Conservation (phyloP, 2,888 invertebrate species). For the Diadromus collaris region DNA sequence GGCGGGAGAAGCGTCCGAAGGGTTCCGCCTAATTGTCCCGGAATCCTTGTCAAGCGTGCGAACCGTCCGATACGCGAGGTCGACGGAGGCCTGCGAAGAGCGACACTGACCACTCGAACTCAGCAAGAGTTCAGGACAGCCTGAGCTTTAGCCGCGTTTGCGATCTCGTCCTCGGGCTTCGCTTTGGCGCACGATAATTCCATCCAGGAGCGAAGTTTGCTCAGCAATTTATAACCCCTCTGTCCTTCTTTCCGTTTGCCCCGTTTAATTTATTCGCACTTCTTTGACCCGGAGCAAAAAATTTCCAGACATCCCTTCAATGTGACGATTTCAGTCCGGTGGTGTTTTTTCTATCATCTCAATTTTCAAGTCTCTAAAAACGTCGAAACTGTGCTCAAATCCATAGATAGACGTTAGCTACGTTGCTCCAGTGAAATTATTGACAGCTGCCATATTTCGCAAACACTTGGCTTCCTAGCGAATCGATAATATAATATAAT, state of each 20-base stretch:
- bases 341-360: not conserved
- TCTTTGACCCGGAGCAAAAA: not conserved
- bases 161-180: not conserved
- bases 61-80: slow-evolving; percentile 69
- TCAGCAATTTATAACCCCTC: slow-evolving; percentile 1
- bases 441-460: too few relatives aligned
- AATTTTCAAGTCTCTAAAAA: not conserved
- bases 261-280: not conserved
- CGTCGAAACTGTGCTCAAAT: not conserved
- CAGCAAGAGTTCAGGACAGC: not conserved
- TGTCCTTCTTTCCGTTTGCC: not conserved
- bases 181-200: not conserved
- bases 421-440: too few relatives aligned
- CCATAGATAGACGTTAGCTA: too few relatives aligned
- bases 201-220: not conserved
- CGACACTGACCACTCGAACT: slow-evolving; percentile 21
- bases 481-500: too few relatives aligned
- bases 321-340: not conserved
- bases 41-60: slow-evolving; percentile 73
- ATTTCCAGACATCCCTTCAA: not conserved
- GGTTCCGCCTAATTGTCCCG: slow-evolving; percentile 71
- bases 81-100: slow-evolving; percentile 13
- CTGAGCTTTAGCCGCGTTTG: not conserved
- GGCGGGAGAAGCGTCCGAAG: slow-evolving; percentile 66
- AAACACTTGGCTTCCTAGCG: too few relatives aligned